These are phyloP conservation scores for Tinea pellionella DNA, from an alignment of 2,888 invertebrate genomes.

Conservation along the genomic window DNA sequence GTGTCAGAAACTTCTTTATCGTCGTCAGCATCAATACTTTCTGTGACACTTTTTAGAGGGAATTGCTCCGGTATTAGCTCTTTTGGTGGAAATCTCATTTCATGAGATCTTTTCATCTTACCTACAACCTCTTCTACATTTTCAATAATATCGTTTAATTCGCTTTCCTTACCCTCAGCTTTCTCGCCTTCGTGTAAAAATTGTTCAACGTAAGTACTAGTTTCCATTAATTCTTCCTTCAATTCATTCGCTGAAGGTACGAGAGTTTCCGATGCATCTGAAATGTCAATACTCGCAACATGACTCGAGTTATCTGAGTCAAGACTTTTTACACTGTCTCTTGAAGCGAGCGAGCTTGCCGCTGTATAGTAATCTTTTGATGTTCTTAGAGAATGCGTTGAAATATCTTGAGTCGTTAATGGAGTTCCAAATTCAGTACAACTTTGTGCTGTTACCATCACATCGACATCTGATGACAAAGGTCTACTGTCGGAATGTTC, in stretches of 20 bases:
- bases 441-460: constrained; percentile 77
- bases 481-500: constrained; percentile 86
- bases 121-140: constrained; percentile 67
- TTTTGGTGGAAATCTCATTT: constrained; percentile 87
- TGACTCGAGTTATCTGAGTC: constrained; percentile 92
- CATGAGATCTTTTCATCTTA: constrained; percentile 89
- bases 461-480: constrained; percentile 88
- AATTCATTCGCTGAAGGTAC: constrained; percentile 90
- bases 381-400: constrained; percentile 77
- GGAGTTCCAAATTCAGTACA: constrained; percentile 91
- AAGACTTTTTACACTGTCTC: constrained; percentile 90
- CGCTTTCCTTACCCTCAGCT: constrained; percentile 60
- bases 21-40: constrained; percentile 53
- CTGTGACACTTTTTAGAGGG: constrained; percentile 45
- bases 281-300: constrained; percentile 88
- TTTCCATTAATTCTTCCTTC: constrained; percentile 78
- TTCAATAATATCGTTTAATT: constrained; percentile 67
- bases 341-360: constrained; percentile 86
- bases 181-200: constrained; percentile 56
- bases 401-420: constrained; percentile 81
- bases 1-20: constrained; percentile 55
- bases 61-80: constrained; percentile 63
- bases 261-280: constrained; percentile 92
- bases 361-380: constrained; percentile 91
- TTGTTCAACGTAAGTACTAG: constrained; percentile 69